phyloP scores from a whole-genome alignment of 1,140 invertebrate genomes.

The Hyposmocoma kahamanoa region DNA sequence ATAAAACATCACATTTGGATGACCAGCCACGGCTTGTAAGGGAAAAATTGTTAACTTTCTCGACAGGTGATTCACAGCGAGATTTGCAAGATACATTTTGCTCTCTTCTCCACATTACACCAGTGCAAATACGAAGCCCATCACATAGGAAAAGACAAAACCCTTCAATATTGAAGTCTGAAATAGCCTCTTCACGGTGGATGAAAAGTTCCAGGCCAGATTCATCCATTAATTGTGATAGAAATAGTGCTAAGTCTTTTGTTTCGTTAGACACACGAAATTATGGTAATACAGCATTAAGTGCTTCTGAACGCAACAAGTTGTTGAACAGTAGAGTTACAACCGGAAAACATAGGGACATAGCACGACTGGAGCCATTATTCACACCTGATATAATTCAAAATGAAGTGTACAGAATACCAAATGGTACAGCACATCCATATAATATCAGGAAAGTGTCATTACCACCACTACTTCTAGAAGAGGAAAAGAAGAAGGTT shows the following conservation, averaged over 20 bases:
- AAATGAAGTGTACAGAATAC: constrained; percentile 27
- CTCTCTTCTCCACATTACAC: constrained; percentile 56
- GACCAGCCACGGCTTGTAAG: constrained; percentile 40
- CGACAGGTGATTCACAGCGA: constrained; percentile 29
- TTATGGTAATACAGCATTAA: constrained; percentile 29
- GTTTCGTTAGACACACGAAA: constrained; percentile 54
- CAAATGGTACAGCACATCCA: constrained; percentile 25
- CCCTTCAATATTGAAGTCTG: constrained; percentile 60
- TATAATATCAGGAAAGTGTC: constrained; percentile 61
- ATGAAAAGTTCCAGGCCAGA: constrained; percentile 52
- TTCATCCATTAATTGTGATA: constrained; percentile 50
- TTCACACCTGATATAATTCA: constrained; percentile 40
- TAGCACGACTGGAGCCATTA: constrained; percentile 44
- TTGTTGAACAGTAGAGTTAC: constrained; percentile 39
- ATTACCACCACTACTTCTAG: constrained; percentile 57
- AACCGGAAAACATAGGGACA: constrained; percentile 50
- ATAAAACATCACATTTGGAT: constrained; percentile 34
- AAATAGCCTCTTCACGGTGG: constrained; percentile 68
- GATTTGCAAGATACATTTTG: constrained; percentile 47
- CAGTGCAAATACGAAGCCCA: constrained; percentile 54
- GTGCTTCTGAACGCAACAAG: constrained; percentile 38
- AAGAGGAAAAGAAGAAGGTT: constrained; percentile 53
- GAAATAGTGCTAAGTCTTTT: constrained; percentile 63
- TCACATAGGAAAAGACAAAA: constrained; percentile 43
- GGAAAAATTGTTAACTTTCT: constrained; percentile 40